Base-by-base conservation (phyloP, 2,113 vertebrate species). In the Microcebus griseorufus region DNA sequence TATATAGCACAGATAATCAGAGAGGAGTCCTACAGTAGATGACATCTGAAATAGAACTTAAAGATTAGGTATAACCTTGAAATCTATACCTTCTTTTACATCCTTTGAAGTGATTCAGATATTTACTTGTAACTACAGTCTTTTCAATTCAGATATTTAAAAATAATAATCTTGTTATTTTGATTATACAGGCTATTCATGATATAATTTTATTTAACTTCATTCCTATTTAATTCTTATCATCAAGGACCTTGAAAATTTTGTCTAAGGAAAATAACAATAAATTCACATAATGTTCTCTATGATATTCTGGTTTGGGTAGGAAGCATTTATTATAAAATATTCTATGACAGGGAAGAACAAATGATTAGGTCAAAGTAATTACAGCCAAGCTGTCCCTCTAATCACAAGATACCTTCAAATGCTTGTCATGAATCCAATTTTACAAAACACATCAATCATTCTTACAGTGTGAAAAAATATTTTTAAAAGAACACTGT, bases 141-240 rank as follows among this genome's bases (percentile, higher is more conserved):
- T 88, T 95, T 87, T 58, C 82, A 60, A 39, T 91, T 82, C 29
- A 92, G 42, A 82, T 86, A 42, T 86, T 90, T 89, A 60, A 69
- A 60, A 87, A 51, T 84, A 97, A 86, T 34, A 86, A 82, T 53
- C 37, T 27, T 81, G 8, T 89, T 45, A 45, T 96, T 94, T 48
- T 83, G 93, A 90, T 78, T 92, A 92, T 62, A 93, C 17, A 93
- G 32, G 17, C 58, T 39, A 70, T 69, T 81, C 60, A 48, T 72
- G 12, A n/a, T 80, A 60, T 42, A 78, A 73, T 29, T 95, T 67
- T 82, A 89, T 86, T 95, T 92, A 86, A 81, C 18, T 94, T 94
- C 17, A 88, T 42, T 93, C 9, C 64, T 76, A 65, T 27, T 88
- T 2, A 85, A 20, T 94, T 98, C 91, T 79, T 94, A 64, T 42